Evolutionary conservation across 2,888 invertebrate genomes (phyloP), one percentile per base, ranked within the genome.

Genomic region (Torymus texanus): DNA sequence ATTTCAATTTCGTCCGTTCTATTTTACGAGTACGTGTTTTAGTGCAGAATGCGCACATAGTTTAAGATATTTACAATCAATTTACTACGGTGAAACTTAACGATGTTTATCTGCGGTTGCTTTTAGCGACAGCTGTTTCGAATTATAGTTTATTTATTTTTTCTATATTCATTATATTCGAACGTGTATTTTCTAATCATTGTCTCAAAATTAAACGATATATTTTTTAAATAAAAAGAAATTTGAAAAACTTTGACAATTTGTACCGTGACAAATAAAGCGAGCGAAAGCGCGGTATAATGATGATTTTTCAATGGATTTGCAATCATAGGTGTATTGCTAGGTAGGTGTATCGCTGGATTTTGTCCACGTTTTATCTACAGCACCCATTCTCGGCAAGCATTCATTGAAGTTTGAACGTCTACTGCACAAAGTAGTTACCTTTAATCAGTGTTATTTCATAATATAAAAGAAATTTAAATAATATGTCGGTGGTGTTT

Each of bases 371-470:
- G 83, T 88, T 88, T 87, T 88, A 87, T 86, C 87, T 85, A 85
- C 84, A 86, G 89, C 89, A 89, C 89, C 85, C 84, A 85, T 86
- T 86, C 84, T 86, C 78, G 83, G 85, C 85, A 86, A 87, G 83
- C 83, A 87, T 86, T 85, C 85, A 86, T 87, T 86, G 85, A 87
- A 87, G 82, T 88, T 88, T 89, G 84, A 88, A 87, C 87, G 88
- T 89, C 90, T 90, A 88, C 87, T 90, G 90, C 89, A 90, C 89
- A 89, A 90, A 87, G 84, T 86, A 87, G 87, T 87, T 88, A 88
- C 82, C 85, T 84, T 87, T 86, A 87, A 88, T 89, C 85, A 88
- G 86, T 90, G 88, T 89, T 90, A 88, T 88, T 88, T 88, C 83
- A 80, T 88, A 88, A 84, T 85, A 83, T 86, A 86, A 83, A 85